These are phyloP conservation scores for Paradisaea rubra DNA, from an alignment of 2,113 vertebrate genomes.

Conservation along the genomic window DNA sequence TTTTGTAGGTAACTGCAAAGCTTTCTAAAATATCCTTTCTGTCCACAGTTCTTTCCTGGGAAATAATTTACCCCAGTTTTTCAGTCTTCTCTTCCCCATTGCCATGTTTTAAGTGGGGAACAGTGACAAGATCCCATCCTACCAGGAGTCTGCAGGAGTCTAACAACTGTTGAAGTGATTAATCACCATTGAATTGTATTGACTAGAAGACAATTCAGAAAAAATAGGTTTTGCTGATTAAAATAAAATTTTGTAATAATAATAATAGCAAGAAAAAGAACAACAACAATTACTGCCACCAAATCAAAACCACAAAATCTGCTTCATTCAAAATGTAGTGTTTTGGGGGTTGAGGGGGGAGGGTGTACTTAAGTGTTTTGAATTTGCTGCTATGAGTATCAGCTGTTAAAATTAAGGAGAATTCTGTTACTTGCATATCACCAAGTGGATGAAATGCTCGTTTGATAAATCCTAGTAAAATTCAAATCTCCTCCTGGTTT, in stretches of 20 bases:
- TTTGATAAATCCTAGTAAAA: not conserved
- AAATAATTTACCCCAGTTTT: not conserved
- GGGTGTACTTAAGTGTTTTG: fast-evolving
- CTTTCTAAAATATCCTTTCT: not conserved
- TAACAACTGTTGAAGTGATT: not conserved
- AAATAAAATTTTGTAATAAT: not conserved
- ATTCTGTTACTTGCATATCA: not conserved
- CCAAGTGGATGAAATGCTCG: not conserved
- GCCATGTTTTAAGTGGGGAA: not conserved
- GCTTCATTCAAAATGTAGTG: not conserved
- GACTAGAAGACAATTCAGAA: not conserved
- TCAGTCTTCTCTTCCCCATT: not conserved
- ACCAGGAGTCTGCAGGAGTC: not conserved
- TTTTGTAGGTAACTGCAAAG: not conserved
- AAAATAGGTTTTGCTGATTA: not conserved
- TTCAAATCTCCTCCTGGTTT: not conserved
- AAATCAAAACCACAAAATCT: not conserved
- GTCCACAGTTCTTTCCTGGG: not conserved
- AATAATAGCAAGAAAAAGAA: not conserved
- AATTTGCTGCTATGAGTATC: not conserved
- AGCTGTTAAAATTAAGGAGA: not conserved
- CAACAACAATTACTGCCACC: not conserved
- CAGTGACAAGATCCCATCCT: not conserved
- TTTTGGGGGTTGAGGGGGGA: fast-evolving
- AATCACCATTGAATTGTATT: not conserved